phyloP scores from a whole-genome alignment of 2,888 invertebrate species.

The Apocheima hispidaria region DNA sequence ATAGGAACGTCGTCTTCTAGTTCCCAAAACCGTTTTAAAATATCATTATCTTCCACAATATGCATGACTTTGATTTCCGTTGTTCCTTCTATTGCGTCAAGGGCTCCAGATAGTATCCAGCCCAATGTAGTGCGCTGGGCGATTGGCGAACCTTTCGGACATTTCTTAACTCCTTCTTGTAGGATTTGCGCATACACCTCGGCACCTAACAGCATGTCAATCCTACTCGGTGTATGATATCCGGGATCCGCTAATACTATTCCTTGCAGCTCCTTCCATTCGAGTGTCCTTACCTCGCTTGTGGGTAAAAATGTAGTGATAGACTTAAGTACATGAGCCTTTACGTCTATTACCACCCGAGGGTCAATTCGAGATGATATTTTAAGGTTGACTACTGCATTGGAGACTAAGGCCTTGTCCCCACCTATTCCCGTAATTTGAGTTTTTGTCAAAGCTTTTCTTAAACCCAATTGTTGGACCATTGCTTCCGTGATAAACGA shows the following conservation, averaged over 20 bases:
- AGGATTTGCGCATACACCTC: background rate
- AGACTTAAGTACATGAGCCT: background rate
- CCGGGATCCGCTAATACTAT: background rate
- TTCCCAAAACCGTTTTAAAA: too few relatives aligned
- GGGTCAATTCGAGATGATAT: constrained; percentile 1
- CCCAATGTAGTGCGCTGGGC: background rate
- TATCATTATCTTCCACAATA: too few relatives aligned
- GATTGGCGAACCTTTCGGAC: background rate
- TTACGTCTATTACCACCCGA: background rate
- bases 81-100: background rate
- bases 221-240: background rate
- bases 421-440: background rate
- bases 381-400: background rate
- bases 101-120: background rate
- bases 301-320: constrained; percentile 2
- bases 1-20: too few relatives aligned
- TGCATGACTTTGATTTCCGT: background rate
- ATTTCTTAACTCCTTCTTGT: background rate
- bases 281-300: background rate
- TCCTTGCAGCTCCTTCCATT: background rate
- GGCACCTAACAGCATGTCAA: background rate
- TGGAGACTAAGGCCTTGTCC: background rate
- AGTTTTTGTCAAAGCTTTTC: background rate
- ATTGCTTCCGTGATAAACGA: background rate
- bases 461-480: background rate